These are phyloP conservation scores for Sebastolobus altivelis DNA, from an alignment of 2,797 vertebrate species.

Conservation along the genomic window DNA sequence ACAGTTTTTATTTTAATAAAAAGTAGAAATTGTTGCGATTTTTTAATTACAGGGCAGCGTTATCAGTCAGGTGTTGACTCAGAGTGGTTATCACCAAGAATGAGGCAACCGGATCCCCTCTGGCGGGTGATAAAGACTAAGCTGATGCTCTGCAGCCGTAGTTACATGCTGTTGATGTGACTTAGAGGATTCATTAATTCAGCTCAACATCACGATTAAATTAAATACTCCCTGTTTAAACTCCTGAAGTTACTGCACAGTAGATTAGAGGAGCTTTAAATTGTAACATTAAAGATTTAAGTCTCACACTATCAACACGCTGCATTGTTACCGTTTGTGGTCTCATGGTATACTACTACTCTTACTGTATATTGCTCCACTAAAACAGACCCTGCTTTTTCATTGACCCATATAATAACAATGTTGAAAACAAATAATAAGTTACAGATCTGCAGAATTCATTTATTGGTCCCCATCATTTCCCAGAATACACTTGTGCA, in stretches of 20 bases:
- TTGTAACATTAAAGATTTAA: not conserved
- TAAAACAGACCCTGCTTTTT: not conserved
- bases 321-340: not conserved
- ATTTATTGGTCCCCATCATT: constrained; percentile 66
- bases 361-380: not conserved
- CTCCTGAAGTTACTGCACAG: not conserved
- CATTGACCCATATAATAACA: constrained; percentile 51
- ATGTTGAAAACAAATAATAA: constrained; percentile 60
- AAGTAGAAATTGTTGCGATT: not conserved
- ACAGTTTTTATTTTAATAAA: constrained; percentile 14
- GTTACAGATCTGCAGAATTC: constrained; percentile 61
- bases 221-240: constrained; percentile 15
- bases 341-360: not conserved
- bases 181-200: not conserved
- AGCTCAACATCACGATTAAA: not conserved
- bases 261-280: constrained; percentile 1
- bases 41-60: constrained; percentile 42
- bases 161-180: not conserved
- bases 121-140: constrained; percentile 37
- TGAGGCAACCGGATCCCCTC: not conserved
- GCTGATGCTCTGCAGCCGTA: not conserved
- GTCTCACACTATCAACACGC: not conserved
- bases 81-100: constrained; percentile 27
- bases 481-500: constrained; percentile 69
- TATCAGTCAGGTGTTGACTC: constrained; percentile 40